phyloP scores from a whole-genome alignment of 2,888 invertebrate species.

The Bugula neritina region DNA sequence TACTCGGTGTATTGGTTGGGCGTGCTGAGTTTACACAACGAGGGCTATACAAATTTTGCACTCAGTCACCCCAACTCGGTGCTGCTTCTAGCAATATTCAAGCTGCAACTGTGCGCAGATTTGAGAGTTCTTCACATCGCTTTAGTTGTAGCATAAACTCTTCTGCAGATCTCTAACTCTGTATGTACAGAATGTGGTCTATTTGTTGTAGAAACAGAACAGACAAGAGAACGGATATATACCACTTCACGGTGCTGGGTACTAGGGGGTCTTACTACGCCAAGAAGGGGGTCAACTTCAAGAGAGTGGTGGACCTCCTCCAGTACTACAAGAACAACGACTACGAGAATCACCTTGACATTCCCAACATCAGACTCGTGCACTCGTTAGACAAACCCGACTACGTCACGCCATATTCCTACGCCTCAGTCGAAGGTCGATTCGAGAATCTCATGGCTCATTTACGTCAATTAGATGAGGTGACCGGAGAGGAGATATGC shows the following conservation, averaged over 20 bases:
- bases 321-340: conserved; percentile 10
- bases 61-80: too few relatives aligned
- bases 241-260: conserved; percentile 15
- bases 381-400: not conserved
- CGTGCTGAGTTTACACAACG: too few relatives aligned
- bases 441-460: conserved; percentile 20
- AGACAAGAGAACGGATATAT: not conserved
- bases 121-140: too few relatives aligned
- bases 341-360: conserved; percentile 20
- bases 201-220: conserved; percentile 18
- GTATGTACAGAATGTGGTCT: too few relatives aligned
- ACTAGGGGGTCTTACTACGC: conserved; percentile 1
- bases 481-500: conserved; percentile 15
- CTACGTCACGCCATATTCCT: conserved; percentile 7
- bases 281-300: conserved; percentile 6
- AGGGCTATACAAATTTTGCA: too few relatives aligned
- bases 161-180: too few relatives aligned
- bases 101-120: too few relatives aligned
- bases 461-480: conserved; percentile 12
- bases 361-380: conserved; percentile 17
- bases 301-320: not conserved
- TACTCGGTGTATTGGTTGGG: too few relatives aligned
- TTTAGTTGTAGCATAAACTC: too few relatives aligned
- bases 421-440: conserved; percentile 1
- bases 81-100: too few relatives aligned